phyloP scores from a whole-genome alignment of 2,888 invertebrate species.

The Gryllus longicercus region DNA sequence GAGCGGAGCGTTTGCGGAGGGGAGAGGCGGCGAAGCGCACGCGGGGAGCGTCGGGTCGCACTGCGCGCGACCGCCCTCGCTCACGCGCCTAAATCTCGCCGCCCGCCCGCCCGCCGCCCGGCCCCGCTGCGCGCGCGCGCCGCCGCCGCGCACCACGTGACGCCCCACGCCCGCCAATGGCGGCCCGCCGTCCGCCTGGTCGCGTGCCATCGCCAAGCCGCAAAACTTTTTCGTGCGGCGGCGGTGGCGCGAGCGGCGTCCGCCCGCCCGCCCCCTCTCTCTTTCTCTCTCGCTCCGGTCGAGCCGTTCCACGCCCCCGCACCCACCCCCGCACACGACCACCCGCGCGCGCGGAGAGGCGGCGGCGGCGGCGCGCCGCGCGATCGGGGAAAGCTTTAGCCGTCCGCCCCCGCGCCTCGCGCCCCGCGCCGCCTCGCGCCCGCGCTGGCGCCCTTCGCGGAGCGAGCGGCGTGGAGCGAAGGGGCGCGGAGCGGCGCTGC shows the following conservation, averaged over 20 bases:
- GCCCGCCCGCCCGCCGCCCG: neutral
- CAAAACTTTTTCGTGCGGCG: neutral
- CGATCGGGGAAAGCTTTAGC: neutral
- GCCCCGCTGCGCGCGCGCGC: neutral
- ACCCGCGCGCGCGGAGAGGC: constrained; percentile 8
- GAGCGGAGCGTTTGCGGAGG: neutral
- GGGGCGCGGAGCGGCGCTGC: neutral
- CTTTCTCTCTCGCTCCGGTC: neutral
- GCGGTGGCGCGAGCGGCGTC: neutral
- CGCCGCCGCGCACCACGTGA: neutral
- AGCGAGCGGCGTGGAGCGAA: neutral
- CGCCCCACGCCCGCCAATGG: neutral
- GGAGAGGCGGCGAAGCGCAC: neutral
- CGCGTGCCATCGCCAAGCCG: constrained; percentile 6
- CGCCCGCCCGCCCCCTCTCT: neutral
- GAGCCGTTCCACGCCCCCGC: neutral
- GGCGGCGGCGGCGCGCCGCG: neutral
- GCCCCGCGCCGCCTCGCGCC: neutral
- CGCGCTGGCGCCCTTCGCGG: neutral
- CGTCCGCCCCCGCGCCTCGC: neutral
- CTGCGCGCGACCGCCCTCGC: neutral
- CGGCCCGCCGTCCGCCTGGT: constrained; percentile 2
- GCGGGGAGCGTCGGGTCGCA: neutral
- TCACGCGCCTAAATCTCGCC: constrained; percentile 4
- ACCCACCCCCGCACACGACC: neutral